Evolutionary conservation across 2,888 invertebrate species (phyloP), one percentile per base, ranked within the genome.

Genomic region (Erebia ligea): DNA sequence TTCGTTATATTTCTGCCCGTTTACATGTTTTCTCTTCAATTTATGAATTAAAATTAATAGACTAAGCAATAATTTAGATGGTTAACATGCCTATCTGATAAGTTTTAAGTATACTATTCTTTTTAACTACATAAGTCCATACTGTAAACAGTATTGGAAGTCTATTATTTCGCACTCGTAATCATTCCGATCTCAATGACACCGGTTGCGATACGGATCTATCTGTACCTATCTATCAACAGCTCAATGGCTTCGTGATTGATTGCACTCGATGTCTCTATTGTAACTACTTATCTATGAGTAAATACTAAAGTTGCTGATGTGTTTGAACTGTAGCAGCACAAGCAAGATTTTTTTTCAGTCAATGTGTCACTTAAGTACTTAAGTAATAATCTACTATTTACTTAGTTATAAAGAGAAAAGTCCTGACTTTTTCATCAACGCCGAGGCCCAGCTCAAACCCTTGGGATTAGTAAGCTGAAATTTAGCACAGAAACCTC

Each of bases 161-260:
- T 17, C 40, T 40, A n/a, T 25, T n/a, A 59, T 42, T 40, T 42
- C 40, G 42, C 59, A 59, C 59, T n/a, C 17, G 57, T 34, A 42
- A 59, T 59, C 59, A 59, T 59, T 59, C 40, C 59, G 59, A 59
- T 59, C 59, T 42, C 59, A 59, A 59, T 59, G 59, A 42, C 34
- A 59, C 40, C 42, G 17, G 40, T 59, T 9, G 40, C 17, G 40
- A 59, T 59, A 13, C 57, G 25, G 17, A 59, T 59, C 40, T 25
- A 25, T 25, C 34, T 34, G 34, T 59, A 59, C 42, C 40, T 59
- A 59, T 59, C 40, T 59, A 42, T 59, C 59, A 59, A 59, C 59
- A 40, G 25, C 40, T 59, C 40, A 42, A 42, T 59, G 42, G 59
- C 59, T 40, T 59, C 42, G 40, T 59, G 59, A 59, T 59, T 59